These are phyloP conservation scores for Muscicapa comitata DNA, from an alignment of 2,797 vertebrate species.

Conservation along the genomic window DNA sequence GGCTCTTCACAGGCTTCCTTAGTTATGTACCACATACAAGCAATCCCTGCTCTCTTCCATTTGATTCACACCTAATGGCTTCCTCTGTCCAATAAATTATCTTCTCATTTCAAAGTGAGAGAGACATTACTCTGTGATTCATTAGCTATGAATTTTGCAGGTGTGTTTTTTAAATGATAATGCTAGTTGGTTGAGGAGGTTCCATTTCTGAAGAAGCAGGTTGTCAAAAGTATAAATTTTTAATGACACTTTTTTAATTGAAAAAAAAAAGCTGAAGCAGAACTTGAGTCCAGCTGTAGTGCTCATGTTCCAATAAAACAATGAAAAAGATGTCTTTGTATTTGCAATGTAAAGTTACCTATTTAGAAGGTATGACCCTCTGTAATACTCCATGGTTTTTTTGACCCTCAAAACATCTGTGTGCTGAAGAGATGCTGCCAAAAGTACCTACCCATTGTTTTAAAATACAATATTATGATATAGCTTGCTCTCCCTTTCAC, in stretches of 20 bases:
- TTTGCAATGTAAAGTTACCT: not conserved
- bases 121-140: not conserved
- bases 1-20: not conserved
- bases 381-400: not conserved
- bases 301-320: not conserved
- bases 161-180: not conserved
- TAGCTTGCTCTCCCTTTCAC: not conserved
- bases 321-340: not conserved
- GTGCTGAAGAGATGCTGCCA: not conserved
- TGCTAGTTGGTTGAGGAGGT: not conserved
- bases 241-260: not conserved
- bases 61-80: not conserved
- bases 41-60: not conserved
- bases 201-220: not conserved
- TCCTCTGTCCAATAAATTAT: not conserved
- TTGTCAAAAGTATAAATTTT: not conserved
- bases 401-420: not conserved
- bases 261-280: not conserved
- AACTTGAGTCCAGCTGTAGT: not conserved
- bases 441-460: not conserved
- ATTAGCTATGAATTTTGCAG: not conserved
- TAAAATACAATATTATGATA: not conserved
- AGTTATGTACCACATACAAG: rapidly evolving
- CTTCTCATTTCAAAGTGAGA: not conserved
- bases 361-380: not conserved